phyloP scores from a whole-genome alignment of 1,140 invertebrate species.

The Scaptomyza graminum region DNA sequence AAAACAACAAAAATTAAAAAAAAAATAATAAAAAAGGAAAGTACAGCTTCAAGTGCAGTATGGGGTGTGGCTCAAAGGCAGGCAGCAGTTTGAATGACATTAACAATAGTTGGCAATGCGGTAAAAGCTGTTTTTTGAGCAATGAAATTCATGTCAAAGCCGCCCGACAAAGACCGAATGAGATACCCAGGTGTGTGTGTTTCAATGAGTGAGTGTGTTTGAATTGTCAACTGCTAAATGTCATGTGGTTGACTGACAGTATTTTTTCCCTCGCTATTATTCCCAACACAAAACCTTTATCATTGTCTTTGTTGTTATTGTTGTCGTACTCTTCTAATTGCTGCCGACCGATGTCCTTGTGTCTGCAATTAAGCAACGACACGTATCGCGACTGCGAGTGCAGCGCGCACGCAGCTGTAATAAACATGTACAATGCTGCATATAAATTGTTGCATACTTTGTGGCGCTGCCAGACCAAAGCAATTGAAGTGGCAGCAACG shows the following conservation, averaged over 20 bases:
- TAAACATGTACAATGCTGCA: conserved; percentile 59
- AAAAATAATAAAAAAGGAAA: not conserved
- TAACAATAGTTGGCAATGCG: conserved; percentile 80
- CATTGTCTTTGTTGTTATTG: conserved; percentile 10
- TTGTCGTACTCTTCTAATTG: conserved; percentile 64
- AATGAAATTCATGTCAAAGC: conserved; percentile 63
- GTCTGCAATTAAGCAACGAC: conserved; percentile 69
- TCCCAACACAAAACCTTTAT: conserved; percentile 22
- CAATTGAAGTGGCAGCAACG: conserved; percentile 42
- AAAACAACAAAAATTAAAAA: not conserved
- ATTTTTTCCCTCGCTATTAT: conserved; percentile 35
- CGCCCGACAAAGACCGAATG: not conserved
- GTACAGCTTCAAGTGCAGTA: not conserved
- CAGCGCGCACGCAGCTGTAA: conserved; percentile 56
- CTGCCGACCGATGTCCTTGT: conserved; percentile 41
- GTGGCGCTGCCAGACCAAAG: not conserved
- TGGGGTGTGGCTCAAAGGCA: conserved; percentile 37
- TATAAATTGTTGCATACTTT: conserved; percentile 57
- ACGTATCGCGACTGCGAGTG: conserved; percentile 38
- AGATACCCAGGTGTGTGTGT: conserved; percentile 19
- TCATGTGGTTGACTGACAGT: conserved; percentile 58
- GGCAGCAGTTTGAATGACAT: conserved; percentile 71
- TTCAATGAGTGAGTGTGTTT: conserved; percentile 1
- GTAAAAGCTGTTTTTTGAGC: conserved; percentile 75
- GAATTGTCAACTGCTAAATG: conserved; percentile 62